Evolutionary conservation across 1,140 invertebrate species (phyloP).

Genomic region (Sarcophaga bullata): DNA sequence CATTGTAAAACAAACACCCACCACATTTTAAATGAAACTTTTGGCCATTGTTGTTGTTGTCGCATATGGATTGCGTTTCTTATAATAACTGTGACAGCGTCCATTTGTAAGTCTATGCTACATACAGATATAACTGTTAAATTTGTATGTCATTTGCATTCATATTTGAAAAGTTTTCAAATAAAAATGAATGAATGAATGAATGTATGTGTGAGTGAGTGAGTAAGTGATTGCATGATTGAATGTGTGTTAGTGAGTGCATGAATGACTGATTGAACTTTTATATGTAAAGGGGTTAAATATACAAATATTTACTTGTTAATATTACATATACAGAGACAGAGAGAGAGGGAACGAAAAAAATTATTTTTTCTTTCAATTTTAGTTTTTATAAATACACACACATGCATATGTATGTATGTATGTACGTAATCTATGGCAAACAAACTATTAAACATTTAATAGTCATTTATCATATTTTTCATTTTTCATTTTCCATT

Average conservation of each 20-base stretch:
- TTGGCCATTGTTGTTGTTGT: too few species aligned
- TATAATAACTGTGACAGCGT: too few species aligned
- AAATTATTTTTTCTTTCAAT: too few species aligned
- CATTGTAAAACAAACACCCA: constrained; percentile 12
- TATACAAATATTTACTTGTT: constrained; percentile 1
- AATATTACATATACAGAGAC: too few species aligned
- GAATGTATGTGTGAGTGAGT: not conserved
- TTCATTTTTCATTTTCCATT: not conserved
- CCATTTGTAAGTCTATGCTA: too few species aligned
- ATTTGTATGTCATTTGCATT: constrained; percentile 15
- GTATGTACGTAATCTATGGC: not conserved
- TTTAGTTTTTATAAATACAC: not conserved
- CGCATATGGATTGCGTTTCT: too few species aligned
- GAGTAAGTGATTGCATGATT: not conserved
- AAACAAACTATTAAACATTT: constrained; percentile 20
- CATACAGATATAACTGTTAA: not conserved
- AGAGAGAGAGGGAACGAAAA: too few species aligned
- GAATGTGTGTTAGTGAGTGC: not conserved
- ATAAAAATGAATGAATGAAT: not conserved
- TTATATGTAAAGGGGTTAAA: constrained; percentile 10
- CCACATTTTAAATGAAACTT: not conserved
- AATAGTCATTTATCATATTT: constrained; percentile 24
- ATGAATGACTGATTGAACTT: not conserved
- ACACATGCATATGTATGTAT: not conserved
- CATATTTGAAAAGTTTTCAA: not conserved